A percentile compares a stretch with the other conserved stretches of the same genome.
Conservation (phyloP, 2,113 vertebrate genomes). For the Motacilla alba region DNA sequence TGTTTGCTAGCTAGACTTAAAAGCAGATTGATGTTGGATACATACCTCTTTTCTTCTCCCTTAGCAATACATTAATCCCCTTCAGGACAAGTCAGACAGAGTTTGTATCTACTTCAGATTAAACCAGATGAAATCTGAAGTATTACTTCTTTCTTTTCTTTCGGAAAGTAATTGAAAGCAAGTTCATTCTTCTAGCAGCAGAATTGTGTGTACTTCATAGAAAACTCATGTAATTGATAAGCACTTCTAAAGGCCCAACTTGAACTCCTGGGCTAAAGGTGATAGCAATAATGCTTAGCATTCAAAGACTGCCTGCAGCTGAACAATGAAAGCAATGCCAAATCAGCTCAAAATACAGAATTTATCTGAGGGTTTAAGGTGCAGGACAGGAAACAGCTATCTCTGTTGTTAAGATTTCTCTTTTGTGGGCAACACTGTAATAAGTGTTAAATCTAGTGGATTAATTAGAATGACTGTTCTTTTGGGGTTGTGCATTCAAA, state of each 20-base stretch:
- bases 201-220: background rate
- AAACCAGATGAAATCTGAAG: slow-evolving; percentile 1
- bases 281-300: background rate
- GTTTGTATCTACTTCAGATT: background rate
- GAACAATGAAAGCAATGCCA: background rate
- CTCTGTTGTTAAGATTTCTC: background rate
- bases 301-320: background rate
- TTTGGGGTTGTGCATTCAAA: background rate
- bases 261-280: background rate
- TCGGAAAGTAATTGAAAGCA: slow-evolving; percentile 4
- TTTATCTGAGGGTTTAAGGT: background rate
- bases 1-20: background rate
- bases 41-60: background rate
- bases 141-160: background rate
- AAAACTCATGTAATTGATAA: background rate
- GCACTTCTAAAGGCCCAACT: background rate
- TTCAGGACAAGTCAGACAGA: background rate
- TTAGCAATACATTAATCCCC: background rate
- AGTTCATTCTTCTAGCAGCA: background rate
- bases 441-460: background rate
- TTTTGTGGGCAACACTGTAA: background rate
- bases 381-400: background rate
- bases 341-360: background rate
- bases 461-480: background rate
- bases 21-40: background rate